Conservation (phyloP, 2,888 invertebrate species). For the Apamea monoglypha region DNA sequence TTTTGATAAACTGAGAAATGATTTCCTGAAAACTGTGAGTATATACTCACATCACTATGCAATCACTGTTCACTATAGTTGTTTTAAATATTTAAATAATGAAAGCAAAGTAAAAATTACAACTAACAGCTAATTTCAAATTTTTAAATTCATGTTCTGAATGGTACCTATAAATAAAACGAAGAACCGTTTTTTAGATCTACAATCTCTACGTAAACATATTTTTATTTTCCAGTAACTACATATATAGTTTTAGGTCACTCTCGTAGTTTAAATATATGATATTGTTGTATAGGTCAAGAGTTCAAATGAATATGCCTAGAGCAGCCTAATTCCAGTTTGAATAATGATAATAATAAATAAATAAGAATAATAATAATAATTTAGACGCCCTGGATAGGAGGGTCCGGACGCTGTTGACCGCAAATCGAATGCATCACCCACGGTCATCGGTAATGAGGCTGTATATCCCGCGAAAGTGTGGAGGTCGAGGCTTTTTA, state of each 20-base stretch:
- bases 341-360: too few relatives aligned
- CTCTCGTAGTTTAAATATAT: background rate
- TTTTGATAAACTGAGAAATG: conserved; percentile 78
- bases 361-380: too few relatives aligned
- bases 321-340: background rate
- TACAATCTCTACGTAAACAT: background rate
- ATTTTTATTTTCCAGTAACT: background rate
- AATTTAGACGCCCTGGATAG: too few relatives aligned
- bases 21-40: conserved; percentile 79
- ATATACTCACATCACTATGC: background rate
- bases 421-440: too few relatives aligned
- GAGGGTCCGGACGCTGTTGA: too few relatives aligned
- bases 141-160: background rate
- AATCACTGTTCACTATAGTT: too few relatives aligned
- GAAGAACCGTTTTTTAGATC: background rate
- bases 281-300: background rate
- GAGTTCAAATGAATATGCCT: background rate
- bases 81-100: background rate
- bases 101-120: background rate
- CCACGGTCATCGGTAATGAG: too few relatives aligned
- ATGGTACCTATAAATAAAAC: background rate
- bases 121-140: background rate
- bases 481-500: too few relatives aligned
- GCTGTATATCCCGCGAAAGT: too few relatives aligned
- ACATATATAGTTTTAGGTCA: background rate